Evolutionary conservation across 2,888 invertebrate genomes (phyloP), one percentile per base, ranked within the genome.

Genomic region (Xanthorhoe designata): DNA sequence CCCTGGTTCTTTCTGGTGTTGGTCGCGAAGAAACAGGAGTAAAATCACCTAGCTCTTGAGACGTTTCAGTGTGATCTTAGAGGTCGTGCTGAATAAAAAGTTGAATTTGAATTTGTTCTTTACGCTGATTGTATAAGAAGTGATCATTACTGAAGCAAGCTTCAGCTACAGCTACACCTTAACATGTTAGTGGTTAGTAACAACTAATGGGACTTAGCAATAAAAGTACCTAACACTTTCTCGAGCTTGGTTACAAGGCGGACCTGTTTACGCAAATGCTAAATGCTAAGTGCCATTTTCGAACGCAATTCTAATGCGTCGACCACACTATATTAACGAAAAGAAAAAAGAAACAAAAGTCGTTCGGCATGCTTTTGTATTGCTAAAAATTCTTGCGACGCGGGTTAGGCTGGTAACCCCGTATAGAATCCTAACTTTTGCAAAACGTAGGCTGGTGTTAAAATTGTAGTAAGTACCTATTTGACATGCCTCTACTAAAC

Each of bases 211-310:
- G 38, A 42, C 38, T 13, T 42, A 13, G 38, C 38, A 42, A 42
- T 42, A 42, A 42, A 13, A 13, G 38, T 47, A n/a, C n/a, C n/a
- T n/a, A 47, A 47, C 47, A 47, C 47, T 47, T 47, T 47, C 47
- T 17, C 47, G 17, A 47, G 42, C n/a, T 4, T 29, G 32, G 35
- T 35, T 17, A 17, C 32, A 32, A 52, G 52, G 53, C n/a, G 53
- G 35, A 17, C 19, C 42, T 38, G 54, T 54, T 54, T 54, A 17
- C 54, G 54, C 54, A 38, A 54, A 18, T 54, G 47, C 15, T 51
- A 51, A n/a, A 51, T 24, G 51, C 18, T 51, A 51, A 51, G 19
- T 17, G 15, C 47, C 47, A 47, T 47, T 15, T 24, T 47, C 17
- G 47, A 13, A 42, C 38, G 38, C 38, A 42, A 42, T 13, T 13